Percentiles rank a stretch among this genome's conserved stretches.
Conservation (phyloP, 2,888 invertebrate genomes). For the Cabera pusaria region DNA sequence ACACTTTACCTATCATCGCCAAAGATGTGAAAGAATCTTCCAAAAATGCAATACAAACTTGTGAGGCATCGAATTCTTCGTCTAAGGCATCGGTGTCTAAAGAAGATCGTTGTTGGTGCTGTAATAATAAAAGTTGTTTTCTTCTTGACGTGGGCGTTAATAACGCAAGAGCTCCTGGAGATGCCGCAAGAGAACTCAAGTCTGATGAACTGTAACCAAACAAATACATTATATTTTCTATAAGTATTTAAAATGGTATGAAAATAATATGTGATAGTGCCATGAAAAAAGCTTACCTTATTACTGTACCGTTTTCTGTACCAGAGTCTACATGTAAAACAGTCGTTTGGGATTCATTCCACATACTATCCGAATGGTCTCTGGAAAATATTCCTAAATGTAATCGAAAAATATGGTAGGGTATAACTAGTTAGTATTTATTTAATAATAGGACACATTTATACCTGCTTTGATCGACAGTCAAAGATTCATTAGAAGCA, state of each 20-base stretch:
- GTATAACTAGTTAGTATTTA: too few species aligned
- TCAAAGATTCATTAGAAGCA: conserved; percentile 92
- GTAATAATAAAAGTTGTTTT: conserved; percentile 89
- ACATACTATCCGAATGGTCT: conserved; percentile 93
- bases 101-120: conserved; percentile 93
- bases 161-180: conserved; percentile 82
- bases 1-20: conserved; percentile 14
- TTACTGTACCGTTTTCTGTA: conserved; percentile 85
- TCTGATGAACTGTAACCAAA: conserved; percentile 68
- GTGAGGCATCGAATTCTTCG: conserved; percentile 86
- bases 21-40: conserved; percentile 16
- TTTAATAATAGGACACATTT: too few species aligned
- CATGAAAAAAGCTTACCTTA: conserved; percentile 67
- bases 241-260: too few species aligned
- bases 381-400: conserved; percentile 56
- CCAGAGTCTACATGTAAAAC: conserved; percentile 90
- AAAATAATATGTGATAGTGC: too few species aligned
- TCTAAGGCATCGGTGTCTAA: conserved; percentile 93
- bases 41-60: conserved; percentile 50
- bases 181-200: conserved; percentile 77
- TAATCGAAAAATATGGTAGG: too few species aligned
- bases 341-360: conserved; percentile 95
- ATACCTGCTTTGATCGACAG: conserved; percentile 87
- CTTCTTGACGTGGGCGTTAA: conserved; percentile 91
- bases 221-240: not conserved